Evolutionary conservation across 2,888 invertebrate genomes (phyloP), one percentile per base, ranked within the genome.

Genomic region (Nemotelus nigrinus): DNA sequence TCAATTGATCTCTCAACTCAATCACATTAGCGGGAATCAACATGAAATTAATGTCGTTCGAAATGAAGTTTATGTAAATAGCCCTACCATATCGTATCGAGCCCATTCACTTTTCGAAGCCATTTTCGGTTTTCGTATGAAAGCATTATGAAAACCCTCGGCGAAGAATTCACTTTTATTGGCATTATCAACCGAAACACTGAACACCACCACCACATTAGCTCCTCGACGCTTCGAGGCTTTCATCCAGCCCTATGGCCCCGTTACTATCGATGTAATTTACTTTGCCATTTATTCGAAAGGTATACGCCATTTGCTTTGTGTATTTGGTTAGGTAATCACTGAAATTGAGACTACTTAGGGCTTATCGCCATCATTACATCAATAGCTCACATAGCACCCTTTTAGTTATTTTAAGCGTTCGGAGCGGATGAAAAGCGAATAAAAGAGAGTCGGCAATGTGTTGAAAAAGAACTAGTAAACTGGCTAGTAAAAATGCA

Each of bases 281-380:
- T 63, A 63, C 63, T 63, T 63, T 63, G 25, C 63, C 43, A 63
- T 63, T 63, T 43, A 63, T 50, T 50, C 8, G 41, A 63, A 63
- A 63, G 63, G 63, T 63, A 63, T 63, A 63, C 63, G 63, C 63
- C 63, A 63, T 63, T 63, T 41, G 63, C 63, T 63, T 63, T 63
- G 63, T 63, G 41, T 63, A 43, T 41, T 63, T 43, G 63, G 63
- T 43, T 63, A 43, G 63, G 63, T 63, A 63, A 39, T 63, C 63
- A 63, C 41, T 43, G 5, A 63, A 63, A 63, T 63, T 39, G 43
- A 63, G 63, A 63, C 63, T 63, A 63, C 63, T 63, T 63, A 63
- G 43, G 43, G 3, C 63, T 63, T 63, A 63, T 63, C 63, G 43
- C 63, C 41, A 41, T 10, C 5, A 63, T 63, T 43, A 63, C 43